A percentile compares a stretch with the other conserved stretches of the same genome.
phyloP scores from a whole-genome alignment of 2,888 invertebrate genomes.

The Nephrotoma appendiculata region DNA sequence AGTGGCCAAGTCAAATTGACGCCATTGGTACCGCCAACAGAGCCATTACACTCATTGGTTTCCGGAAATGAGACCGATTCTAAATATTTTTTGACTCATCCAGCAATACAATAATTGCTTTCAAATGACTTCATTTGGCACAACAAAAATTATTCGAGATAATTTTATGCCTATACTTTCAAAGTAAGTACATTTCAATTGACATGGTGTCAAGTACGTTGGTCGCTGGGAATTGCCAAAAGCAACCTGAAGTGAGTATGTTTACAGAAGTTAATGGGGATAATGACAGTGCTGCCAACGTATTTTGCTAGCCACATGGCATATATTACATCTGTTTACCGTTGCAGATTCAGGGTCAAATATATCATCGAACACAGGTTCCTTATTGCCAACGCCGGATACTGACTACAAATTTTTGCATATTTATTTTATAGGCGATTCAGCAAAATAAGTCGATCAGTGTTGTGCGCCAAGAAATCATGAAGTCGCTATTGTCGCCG shows the following conservation, averaged over 20 bases:
- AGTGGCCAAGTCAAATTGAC: slow-evolving; percentile 10
- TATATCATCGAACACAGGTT: not conserved
- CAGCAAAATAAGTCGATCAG: slow-evolving; percentile 2
- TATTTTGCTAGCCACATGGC: too few relatives aligned
- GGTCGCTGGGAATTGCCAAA: not conserved
- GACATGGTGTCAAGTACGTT: not conserved
- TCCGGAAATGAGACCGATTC: slow-evolving; percentile 10
- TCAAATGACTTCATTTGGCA: slow-evolving; percentile 5
- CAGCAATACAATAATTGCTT: slow-evolving; percentile 7
- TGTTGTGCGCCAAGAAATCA: not conserved
- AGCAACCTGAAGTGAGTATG: not conserved
- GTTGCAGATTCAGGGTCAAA: not conserved
- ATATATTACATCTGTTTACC: too few relatives aligned
- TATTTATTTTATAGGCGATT: slow-evolving; percentile 8
- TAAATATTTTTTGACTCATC: slow-evolving; percentile 3
- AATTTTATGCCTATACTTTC: too few relatives aligned
- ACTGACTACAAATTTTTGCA: slow-evolving; percentile 7
- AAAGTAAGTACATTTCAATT: too few relatives aligned
- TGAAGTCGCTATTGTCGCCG: not conserved
- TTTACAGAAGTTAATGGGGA: not conserved
- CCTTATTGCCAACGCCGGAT: slow-evolving; percentile 2
- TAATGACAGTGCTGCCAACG: not conserved
- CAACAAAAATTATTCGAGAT: not conserved
- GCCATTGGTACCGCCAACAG: not conserved
- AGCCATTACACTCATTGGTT: not conserved